phyloP scores from a whole-genome alignment of 2,888 invertebrate genomes.

The Barypeithes pellucidus region DNA sequence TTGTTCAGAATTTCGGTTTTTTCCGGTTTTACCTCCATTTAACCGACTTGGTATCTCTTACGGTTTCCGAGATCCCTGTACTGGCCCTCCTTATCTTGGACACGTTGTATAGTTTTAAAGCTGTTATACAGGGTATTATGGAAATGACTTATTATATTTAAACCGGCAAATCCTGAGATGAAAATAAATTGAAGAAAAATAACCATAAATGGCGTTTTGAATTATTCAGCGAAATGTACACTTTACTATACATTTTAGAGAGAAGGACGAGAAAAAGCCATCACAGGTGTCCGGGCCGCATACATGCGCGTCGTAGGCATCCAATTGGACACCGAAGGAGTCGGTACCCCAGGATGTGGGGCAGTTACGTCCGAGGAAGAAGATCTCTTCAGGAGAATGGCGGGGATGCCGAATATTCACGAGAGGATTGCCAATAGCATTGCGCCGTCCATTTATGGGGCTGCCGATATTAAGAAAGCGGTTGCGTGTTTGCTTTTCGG shows the following conservation, averaged over 20 bases:
- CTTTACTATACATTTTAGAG: conserved; percentile 72
- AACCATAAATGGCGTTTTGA: no score
- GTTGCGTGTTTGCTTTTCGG: conserved; percentile 96
- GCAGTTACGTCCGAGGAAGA: conserved; percentile 81
- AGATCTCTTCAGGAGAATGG: conserved; percentile 87
- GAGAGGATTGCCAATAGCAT: conserved; percentile 92
- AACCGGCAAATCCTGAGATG: no score
- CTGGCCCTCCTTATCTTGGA: no score
- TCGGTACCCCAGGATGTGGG: conserved; percentile 77
- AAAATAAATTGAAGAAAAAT: no score
- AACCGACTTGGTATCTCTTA: no score
- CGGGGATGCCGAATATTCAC: conserved; percentile 89
- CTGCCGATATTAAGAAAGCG: conserved; percentile 95
- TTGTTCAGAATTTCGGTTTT: no score
- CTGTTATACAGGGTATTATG: no score
- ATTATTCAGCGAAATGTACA: no score
- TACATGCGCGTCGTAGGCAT: conserved; percentile 97
- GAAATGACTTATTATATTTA: no score
- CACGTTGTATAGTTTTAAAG: no score
- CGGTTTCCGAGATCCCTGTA: no score
- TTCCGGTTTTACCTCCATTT: no score
- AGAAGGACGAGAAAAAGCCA: conserved; percentile 83
- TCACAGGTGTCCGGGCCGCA: conserved; percentile 93
- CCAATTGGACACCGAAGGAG: conserved; percentile 86
- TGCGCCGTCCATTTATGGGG: conserved; percentile 98